These are phyloP conservation scores for Silurus aristotelis DNA, from an alignment of 2,797 vertebrate genomes.

Conservation along the genomic window DNA sequence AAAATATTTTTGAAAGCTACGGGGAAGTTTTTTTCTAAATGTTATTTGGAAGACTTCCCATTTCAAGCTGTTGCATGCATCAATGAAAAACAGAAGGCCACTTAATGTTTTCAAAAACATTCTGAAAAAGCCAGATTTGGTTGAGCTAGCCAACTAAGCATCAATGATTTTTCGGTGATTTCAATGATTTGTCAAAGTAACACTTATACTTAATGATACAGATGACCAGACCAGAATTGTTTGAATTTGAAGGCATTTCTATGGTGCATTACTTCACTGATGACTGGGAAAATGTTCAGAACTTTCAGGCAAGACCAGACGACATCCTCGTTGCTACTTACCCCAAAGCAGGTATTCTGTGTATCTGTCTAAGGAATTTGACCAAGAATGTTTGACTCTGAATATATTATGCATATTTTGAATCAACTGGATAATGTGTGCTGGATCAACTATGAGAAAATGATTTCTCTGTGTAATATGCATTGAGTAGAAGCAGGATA, in stretches of 20 bases:
- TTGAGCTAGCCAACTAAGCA: background rate
- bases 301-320: constrained; percentile 60
- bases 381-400: background rate
- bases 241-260: constrained; percentile 61
- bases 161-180: background rate
- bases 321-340: constrained; percentile 59
- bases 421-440: background rate
- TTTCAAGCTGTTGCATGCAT: background rate
- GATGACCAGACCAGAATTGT: constrained; percentile 38
- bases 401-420: background rate
- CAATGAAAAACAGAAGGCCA: background rate
- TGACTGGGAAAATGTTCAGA: constrained; percentile 59
- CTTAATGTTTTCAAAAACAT: background rate
- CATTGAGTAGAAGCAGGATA: background rate
- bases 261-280: constrained; percentile 59
- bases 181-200: background rate
- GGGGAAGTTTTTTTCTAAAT: background rate
- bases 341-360: constrained; percentile 67
- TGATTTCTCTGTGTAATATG: background rate
- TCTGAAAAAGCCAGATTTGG: background rate
- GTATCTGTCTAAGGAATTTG: background rate
- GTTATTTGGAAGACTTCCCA: background rate
- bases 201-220: background rate
- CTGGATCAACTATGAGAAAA: background rate
- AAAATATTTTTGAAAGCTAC: background rate